Conservation (phyloP, 1,140 invertebrate genomes). For the Formica exsecta region DNA sequence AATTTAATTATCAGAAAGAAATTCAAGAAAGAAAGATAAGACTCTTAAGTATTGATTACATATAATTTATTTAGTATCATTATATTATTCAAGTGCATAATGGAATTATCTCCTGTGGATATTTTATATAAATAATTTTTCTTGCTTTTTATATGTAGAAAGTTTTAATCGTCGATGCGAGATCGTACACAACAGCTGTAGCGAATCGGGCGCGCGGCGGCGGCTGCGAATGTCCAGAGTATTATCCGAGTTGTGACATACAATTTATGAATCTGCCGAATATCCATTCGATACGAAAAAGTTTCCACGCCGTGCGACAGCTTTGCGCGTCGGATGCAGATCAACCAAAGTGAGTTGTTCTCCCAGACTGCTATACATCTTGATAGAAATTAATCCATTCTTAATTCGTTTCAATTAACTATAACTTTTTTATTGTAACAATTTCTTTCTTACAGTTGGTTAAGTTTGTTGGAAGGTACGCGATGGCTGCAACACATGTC, state of each 20-base stretch:
- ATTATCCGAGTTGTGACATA: conserved; percentile 97
- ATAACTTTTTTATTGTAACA: not conserved
- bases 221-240: conserved; percentile 97
- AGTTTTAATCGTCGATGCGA: conserved; percentile 97
- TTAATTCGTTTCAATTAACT: not conserved
- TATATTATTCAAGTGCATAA: not conserved
- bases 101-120: not conserved
- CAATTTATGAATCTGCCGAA: conserved; percentile 99
- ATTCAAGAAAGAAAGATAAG: conserved; percentile 7
- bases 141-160: conserved; percentile 88
- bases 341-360: conserved; percentile 90
- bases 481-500: conserved; percentile 97
- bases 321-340: conserved; percentile 92
- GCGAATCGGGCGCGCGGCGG: conserved; percentile 98
- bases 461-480: conserved; percentile 94
- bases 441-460: conserved; percentile 90
- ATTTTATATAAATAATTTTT: conserved; percentile 45
- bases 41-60: not conserved
- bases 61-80: not conserved
- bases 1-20: conserved; percentile 4
- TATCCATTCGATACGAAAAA: conserved; percentile 97
- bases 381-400: not conserved
- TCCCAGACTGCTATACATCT: not conserved
- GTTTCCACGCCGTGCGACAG: conserved; percentile 92
- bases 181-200: conserved; percentile 97